phyloP scores from a whole-genome alignment of 2,797 vertebrate genomes.

The Eulemur rubriventer region DNA sequence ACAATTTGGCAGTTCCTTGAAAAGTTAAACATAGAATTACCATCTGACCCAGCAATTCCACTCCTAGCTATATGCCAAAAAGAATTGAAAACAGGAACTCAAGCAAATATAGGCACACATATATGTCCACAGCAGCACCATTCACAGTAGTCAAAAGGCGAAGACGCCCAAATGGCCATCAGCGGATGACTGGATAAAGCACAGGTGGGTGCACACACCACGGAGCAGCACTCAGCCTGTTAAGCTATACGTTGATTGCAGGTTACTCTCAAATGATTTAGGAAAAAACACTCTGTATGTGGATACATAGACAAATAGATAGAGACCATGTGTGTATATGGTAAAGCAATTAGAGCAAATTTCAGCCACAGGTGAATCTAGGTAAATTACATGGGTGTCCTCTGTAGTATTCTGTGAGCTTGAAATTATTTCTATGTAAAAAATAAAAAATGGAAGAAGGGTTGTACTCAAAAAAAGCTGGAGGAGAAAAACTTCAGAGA shows the following conservation, averaged over 20 bases:
- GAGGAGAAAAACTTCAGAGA: background rate
- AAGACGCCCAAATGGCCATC: background rate
- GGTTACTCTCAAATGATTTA: background rate
- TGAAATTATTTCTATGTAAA: conserved; percentile 1
- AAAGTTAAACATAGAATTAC: background rate
- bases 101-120: background rate
- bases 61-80: background rate
- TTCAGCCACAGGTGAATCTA: background rate
- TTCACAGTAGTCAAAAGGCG: background rate
- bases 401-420: background rate
- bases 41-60: background rate
- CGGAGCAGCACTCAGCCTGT: background rate
- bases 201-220: background rate
- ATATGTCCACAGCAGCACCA: background rate
- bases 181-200: background rate
- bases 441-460: background rate
- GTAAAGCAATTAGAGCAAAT: background rate
- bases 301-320: background rate
- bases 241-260: background rate
- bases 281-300: background rate
- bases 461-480: background rate
- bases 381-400: background rate
- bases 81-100: background rate
- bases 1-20: background rate
- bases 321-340: background rate